A percentile compares a stretch with the other conserved stretches of the same genome.
Evolutionary conservation across 2,113 vertebrate species (phyloP).

Genomic region (Gobio gobio): DNA sequence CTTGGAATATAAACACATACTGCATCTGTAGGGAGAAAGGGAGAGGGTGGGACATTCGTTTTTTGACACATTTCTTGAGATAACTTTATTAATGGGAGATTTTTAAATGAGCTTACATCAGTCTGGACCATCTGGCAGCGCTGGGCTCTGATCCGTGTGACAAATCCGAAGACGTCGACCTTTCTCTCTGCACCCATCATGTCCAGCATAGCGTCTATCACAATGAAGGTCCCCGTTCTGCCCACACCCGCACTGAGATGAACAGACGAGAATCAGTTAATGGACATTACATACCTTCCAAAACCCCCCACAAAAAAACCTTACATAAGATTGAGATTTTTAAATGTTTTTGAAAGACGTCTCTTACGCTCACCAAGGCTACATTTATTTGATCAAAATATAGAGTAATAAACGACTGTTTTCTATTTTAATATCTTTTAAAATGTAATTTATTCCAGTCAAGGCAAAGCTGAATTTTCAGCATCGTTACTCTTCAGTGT

Average conservation of each 20-base stretch:
- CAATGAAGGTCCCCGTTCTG: constrained; percentile 94
- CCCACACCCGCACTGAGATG: constrained; percentile 89
- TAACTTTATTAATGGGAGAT: not conserved
- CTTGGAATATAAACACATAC: constrained; percentile 99
- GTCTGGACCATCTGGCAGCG: constrained; percentile 99
- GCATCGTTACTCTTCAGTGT: not conserved
- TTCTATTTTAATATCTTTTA: not conserved
- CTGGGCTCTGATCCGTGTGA: constrained; percentile 94
- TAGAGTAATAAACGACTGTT: not conserved
- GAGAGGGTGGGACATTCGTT: not conserved
- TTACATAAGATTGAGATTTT: not conserved
- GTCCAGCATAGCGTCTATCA: constrained; percentile 99
- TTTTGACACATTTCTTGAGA: not conserved
- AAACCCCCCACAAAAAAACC: too few species aligned
- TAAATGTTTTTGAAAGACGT: not conserved
- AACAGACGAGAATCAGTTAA: constrained; percentile 1
- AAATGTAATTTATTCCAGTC: not conserved
- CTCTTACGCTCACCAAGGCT: not conserved
- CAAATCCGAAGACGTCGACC: constrained; percentile 96
- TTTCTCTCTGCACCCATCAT: constrained; percentile 96
- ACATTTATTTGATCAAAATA: not conserved
- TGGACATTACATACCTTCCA: not conserved
- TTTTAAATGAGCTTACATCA: constrained; percentile 80
- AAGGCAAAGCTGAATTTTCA: not conserved
- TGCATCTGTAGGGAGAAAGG: constrained; percentile 87